Evolutionary conservation across 2,797 vertebrate genomes (phyloP), one percentile per base, ranked within the genome.

Genomic region (Periophthalmus magnuspinnatus): DNA sequence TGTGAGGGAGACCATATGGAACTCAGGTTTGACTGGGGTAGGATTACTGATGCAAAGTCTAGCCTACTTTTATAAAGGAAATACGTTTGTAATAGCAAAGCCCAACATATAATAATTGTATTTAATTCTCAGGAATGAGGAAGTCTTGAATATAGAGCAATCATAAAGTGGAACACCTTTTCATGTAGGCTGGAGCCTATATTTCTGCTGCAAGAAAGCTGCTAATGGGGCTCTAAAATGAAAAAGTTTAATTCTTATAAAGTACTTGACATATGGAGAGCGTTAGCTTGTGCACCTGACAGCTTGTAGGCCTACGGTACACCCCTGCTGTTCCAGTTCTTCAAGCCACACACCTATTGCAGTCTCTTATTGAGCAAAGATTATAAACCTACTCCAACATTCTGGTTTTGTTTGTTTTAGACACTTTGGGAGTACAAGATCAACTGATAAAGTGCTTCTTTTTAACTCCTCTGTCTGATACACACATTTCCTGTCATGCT

Each of bases 1-100:
- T 58, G 5, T 33, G 50, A 64, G 54, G 70, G 67, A 2, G 58
- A 16, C 9, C 83, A 86, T 88, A 84, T 88, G 85, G 34, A 83
- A 80, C 48, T 22, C 69, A 7, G 65, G 58, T 24, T 22, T 6
- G 41, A 16, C 13, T 16, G 6, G 13, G 10, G 41, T 9, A 41
- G 21, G 11, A 16, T 28, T 24, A 16, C 38, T 63, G 38, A 0
- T 47, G 41, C 16, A 24, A 16, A 47, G 56, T 33, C 13, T 11
- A 28, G 14, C 24, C 5, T 33, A 14, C 9, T 63, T n/a, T 22
- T 63, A 1, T 7, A 17, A 24, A 32, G 13, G 50, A 50, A 65
- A 19, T 17, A 64, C 21, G 0, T 47, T 64, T 48, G 64, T 47
- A 62, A 4, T 7, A 47, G 47, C 14, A 64, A 24, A 13, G 24